A percentile compares a stretch with the other conserved stretches of the same genome.
Conservation (phyloP, 2,113 vertebrate genomes). For the Xerus inauris region DNA sequence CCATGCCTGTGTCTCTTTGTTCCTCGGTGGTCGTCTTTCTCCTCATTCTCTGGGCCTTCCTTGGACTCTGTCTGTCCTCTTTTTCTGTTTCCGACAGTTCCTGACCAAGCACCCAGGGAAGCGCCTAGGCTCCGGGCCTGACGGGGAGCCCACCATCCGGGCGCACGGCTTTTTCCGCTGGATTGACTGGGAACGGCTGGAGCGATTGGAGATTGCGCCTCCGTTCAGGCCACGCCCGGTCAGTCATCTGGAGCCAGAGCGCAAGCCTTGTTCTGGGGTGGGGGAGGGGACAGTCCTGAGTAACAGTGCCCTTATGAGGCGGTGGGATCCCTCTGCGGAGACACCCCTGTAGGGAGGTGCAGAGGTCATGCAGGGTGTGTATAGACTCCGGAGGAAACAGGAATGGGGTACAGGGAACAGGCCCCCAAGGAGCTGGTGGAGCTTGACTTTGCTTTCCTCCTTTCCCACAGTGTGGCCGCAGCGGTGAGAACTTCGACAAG, state of each 20-base stretch:
- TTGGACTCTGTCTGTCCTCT: background rate
- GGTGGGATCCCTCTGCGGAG: background rate
- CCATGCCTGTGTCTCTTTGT: background rate
- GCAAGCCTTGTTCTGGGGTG: too few relatives aligned
- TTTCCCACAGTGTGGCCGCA: slow-evolving; percentile 89
- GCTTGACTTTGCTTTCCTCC: accelerated
- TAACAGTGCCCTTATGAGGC: accelerated
- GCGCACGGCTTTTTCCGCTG: slow-evolving; percentile 95
- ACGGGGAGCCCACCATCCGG: slow-evolving; percentile 91
- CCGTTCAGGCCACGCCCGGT: slow-evolving; percentile 94
- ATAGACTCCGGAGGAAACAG: too few relatives aligned
- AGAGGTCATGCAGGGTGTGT: background rate
- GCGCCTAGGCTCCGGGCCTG: slow-evolving; percentile 91
- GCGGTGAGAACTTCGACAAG: slow-evolving; percentile 95
- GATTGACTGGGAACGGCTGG: slow-evolving; percentile 96
- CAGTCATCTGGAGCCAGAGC: slow-evolving; percentile 82
- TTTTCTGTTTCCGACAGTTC: slow-evolving; percentile 85
- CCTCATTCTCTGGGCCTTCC: background rate
- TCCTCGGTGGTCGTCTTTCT: background rate
- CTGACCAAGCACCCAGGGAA: slow-evolving; percentile 93
- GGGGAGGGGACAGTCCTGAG: background rate
- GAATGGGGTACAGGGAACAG: too few relatives aligned
- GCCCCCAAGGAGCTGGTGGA: background rate
- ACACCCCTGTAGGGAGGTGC: background rate
- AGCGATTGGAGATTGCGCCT: slow-evolving; percentile 92